Percentiles rank a stretch among this genome's conserved stretches.
phyloP scores from a whole-genome alignment of 2,113 vertebrate genomes.

The Chascanopsetta lugubris region DNA sequence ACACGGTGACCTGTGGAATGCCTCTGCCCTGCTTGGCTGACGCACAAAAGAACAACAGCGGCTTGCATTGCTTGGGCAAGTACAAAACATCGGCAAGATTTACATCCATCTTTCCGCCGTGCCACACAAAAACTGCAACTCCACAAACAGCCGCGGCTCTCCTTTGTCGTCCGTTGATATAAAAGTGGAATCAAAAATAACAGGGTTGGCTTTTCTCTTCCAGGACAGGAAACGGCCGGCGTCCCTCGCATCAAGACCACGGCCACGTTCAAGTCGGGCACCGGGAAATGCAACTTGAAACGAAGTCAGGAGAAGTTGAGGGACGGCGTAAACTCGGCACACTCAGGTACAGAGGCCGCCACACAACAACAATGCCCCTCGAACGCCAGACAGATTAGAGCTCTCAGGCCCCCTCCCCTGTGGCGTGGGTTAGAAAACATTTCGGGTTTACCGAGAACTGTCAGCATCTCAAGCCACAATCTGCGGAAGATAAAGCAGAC shows the following conservation, averaged over 20 bases:
- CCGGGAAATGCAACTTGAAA: constrained; percentile 92
- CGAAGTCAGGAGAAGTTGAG: constrained; percentile 87
- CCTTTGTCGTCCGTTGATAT: constrained; percentile 40
- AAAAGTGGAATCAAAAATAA: constrained; percentile 22
- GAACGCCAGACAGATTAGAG: constrained; percentile 34
- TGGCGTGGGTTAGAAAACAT: constrained; percentile 53
- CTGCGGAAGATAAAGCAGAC: constrained; percentile 61
- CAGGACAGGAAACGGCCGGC: constrained; percentile 76
- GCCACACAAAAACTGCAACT: constrained; percentile 48
- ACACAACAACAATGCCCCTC: constrained; percentile 27
- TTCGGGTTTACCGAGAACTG: constrained; percentile 50
- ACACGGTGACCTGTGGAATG: constrained; percentile 86
- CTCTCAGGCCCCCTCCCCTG: constrained; percentile 32
- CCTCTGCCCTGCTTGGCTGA: constrained; percentile 79
- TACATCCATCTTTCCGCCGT: constrained; percentile 67
- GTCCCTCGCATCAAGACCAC: constrained; percentile 87
- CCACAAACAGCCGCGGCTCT: constrained; percentile 10
- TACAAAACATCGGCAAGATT: constrained; percentile 63
- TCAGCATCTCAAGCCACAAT: constrained; percentile 42
- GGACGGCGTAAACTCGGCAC: constrained; percentile 82
- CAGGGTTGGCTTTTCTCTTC: constrained; percentile 44
- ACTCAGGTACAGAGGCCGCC: constrained; percentile 85
- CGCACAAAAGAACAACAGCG: constrained; percentile 78
- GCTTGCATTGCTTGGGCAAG: constrained; percentile 79
- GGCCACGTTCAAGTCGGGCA: constrained; percentile 90